Conservation (phyloP, 1,140 invertebrate species). For the Spodoptera frugiperda region DNA sequence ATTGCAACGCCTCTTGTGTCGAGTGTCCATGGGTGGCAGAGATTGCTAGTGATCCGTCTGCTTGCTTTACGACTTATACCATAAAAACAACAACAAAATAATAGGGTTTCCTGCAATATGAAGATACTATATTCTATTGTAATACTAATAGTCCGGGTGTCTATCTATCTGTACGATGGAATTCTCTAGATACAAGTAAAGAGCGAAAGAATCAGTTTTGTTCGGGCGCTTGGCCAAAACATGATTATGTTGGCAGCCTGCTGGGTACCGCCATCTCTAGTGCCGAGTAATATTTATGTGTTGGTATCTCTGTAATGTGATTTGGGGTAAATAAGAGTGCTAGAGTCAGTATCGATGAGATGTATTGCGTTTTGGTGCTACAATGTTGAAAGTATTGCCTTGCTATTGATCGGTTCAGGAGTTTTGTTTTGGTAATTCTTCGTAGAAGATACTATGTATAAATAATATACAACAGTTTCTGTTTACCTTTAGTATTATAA, state of each 20-base stretch:
- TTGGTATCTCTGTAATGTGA: constrained; percentile 7
- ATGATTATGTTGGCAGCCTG: constrained; percentile 49
- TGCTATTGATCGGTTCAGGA: too few species aligned
- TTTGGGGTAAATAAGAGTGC: background rate
- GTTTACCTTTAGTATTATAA: too few species aligned
- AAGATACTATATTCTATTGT: too few species aligned
- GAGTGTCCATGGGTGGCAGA: too few species aligned
- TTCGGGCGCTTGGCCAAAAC: constrained; percentile 48
- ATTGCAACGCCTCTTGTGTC: too few species aligned
- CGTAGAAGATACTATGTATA: too few species aligned
- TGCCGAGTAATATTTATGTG: constrained; percentile 22
- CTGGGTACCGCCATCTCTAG: background rate
- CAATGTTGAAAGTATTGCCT: background rate
- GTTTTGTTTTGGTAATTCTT: too few species aligned
- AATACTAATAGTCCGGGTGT: background rate
- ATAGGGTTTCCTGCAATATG: too few species aligned
- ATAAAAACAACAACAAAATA: too few species aligned
- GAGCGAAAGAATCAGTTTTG: constrained; percentile 45
- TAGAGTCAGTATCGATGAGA: background rate
- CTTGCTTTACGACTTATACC: too few species aligned
- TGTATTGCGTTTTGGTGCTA: background rate
- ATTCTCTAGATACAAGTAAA: constrained; percentile 9
- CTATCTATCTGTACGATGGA: constrained; percentile 3
- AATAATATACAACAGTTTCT: too few species aligned
- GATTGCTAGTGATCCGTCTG: too few species aligned